Conservation (phyloP, 2,888 invertebrate genomes). For the Acleris cristana region DNA sequence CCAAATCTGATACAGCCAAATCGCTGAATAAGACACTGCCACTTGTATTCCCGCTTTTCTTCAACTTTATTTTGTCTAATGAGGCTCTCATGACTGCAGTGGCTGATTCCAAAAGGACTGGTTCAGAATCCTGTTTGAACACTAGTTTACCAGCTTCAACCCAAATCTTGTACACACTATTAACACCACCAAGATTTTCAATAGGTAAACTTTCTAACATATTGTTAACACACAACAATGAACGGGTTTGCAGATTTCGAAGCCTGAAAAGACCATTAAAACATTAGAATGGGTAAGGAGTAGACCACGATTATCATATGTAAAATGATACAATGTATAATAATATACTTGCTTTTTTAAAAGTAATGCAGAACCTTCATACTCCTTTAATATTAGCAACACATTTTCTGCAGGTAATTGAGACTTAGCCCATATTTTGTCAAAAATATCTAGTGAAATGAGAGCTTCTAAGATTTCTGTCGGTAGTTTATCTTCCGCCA, state of each 20-base stretch:
- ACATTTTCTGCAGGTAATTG: conserved; percentile 82
- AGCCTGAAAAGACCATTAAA: conserved; percentile 64
- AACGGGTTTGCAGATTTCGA: conserved; percentile 84
- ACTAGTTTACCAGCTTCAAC: conserved; percentile 86
- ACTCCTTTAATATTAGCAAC: conserved; percentile 77
- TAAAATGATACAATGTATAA: neutral
- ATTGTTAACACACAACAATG: conserved; percentile 88
- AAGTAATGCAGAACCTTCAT: conserved; percentile 74
- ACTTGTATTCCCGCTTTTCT: conserved; percentile 58
- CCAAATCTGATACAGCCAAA: conserved; percentile 83
- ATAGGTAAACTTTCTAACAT: conserved; percentile 85
- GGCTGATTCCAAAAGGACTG: conserved; percentile 86
- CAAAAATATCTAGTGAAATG: conserved; percentile 82
- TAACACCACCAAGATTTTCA: conserved; percentile 86
- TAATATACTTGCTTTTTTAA: conserved; percentile 74
- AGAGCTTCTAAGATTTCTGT: conserved; percentile 85
- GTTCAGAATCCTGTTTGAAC: conserved; percentile 81
- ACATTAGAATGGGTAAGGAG: neutral
- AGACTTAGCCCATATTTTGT: conserved; percentile 84
- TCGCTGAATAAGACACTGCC: conserved; percentile 78
- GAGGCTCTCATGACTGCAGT: conserved; percentile 90
- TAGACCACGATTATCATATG: neutral
- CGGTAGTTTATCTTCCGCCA: conserved; percentile 78
- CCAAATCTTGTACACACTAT: conserved; percentile 86
- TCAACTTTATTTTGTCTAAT: conserved; percentile 86